A percentile compares a stretch with the other conserved stretches of the same genome.
These are phyloP conservation scores for Thaumatotibia leucotreta DNA, from an alignment of 1,140 invertebrate species.

Conservation along the genomic window DNA sequence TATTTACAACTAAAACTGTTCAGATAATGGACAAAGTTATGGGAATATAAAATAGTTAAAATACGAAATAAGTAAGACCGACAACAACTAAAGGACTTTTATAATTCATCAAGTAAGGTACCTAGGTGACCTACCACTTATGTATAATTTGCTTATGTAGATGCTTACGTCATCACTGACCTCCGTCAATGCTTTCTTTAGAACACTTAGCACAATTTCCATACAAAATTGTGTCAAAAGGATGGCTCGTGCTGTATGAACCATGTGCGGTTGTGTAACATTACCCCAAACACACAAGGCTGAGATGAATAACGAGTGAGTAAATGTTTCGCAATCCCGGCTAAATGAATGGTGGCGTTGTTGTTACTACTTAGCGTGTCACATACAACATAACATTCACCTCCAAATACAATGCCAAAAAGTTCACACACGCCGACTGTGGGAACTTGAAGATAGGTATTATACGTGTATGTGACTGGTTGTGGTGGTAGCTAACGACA, in stretches of 20 bases:
- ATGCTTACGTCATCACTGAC: not conserved
- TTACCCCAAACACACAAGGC: slow-evolving; percentile 32
- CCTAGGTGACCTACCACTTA: too few relatives aligned
- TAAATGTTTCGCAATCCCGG: slow-evolving; percentile 49
- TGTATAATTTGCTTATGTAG: too few relatives aligned
- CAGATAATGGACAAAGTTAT: too few relatives aligned
- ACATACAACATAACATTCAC: slow-evolving; percentile 46
- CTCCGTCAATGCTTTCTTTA: not conserved
- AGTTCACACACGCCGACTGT: slow-evolving; percentile 60
- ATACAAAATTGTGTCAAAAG: slow-evolving; percentile 3
- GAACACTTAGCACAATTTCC: not conserved
- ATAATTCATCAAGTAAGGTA: too few relatives aligned
- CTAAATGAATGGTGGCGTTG: slow-evolving; percentile 33
- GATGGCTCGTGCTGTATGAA: not conserved
- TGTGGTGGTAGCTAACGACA: too few relatives aligned
- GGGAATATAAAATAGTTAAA: too few relatives aligned
- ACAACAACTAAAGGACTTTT: too few relatives aligned
- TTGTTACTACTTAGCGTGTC: slow-evolving; percentile 18
- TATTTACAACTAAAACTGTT: too few relatives aligned
- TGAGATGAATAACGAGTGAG: slow-evolving; percentile 53
- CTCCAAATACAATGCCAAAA: slow-evolving; percentile 53
- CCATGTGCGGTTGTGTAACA: slow-evolving; percentile 23
- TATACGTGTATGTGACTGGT: too few relatives aligned
- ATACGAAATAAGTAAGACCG: too few relatives aligned
- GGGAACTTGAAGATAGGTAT: slow-evolving; percentile 36